Evolutionary conservation across 2,888 invertebrate species (phyloP), one percentile per base, ranked within the genome.

Genomic region (Polyommatus iphigenia): DNA sequence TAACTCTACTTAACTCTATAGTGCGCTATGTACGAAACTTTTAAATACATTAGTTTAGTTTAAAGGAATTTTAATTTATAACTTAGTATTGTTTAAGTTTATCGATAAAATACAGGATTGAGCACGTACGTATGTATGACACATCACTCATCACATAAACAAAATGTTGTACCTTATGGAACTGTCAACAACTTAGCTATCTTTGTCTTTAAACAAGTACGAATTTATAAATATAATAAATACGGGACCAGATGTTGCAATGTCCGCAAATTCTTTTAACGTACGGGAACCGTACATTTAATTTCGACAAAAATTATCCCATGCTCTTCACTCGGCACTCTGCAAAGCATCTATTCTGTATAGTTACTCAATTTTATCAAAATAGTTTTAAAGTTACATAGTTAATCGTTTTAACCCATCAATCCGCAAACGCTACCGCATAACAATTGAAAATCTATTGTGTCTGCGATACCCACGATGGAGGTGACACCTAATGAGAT

Each of bases 141-240:
- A 67, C 67, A 67, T 32, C 67, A 67, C 15, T 67, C 67, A 18
- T 18, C 67, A 18, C 67, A 6, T 29, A 67, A 59, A 67, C 29
- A 67, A 67, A 67, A 67, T 67, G 29, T 29, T 67, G 29, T 29
- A 29, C 67, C 62, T 24, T 62, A 62, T 24, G 24, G 62, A 62
- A 62, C 24, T 24, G 20, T 20, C 3, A 10, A 24, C 24, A 10
- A 20, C 20, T 54, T 54, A 54, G 18, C 5, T 54, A 5, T 54
- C 18, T 54, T 5, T 5, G 54, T 54, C 18, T 18, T 18, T 18
- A 15, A 13, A 54, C 54, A 54, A 50, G 50, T 15, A 15, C 50
- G 15, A 50, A 50, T 50, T 50, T 1, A 50, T 15, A 50, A 7
- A 50, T 46, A 50, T 4, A 50, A 50, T 46, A 15, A 50, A 15